These are phyloP conservation scores for Cryptomyrus ogoouensis DNA, from an alignment of 2,113 vertebrate species.

Conservation along the genomic window DNA sequence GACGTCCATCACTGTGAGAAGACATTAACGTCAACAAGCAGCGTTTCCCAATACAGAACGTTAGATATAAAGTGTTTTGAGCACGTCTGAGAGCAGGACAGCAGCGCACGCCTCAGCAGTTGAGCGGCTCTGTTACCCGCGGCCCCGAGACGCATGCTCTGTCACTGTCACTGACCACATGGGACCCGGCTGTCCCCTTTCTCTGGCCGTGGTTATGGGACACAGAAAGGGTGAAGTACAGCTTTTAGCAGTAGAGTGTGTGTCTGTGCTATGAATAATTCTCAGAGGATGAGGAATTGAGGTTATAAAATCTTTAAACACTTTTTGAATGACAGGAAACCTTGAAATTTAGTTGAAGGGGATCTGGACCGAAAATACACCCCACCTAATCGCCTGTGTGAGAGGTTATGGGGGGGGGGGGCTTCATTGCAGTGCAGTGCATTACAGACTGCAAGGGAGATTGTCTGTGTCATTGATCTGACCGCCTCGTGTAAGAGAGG, in stretches of 20 bases:
- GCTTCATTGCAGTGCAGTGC: background rate
- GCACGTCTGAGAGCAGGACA: background rate
- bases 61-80: background rate
- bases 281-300: background rate
- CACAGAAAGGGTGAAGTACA: background rate
- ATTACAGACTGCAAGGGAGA: background rate
- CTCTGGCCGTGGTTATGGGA: background rate
- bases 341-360: background rate
- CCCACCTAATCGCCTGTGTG: background rate
- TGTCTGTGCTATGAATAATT: background rate
- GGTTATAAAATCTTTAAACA: background rate
- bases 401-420: background rate
- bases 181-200: background rate
- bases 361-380: background rate
- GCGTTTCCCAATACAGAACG: background rate
- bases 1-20: background rate
- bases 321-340: background rate
- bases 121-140: background rate
- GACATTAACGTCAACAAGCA: background rate
- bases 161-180: background rate
- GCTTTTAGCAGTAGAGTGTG: background rate
- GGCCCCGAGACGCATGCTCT: background rate
- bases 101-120: background rate
- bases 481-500: background rate
- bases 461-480: background rate